These are phyloP conservation scores for Tetraodon nigroviridis DNA, from an alignment of 2,113 vertebrate species.

Conservation along the genomic window DNA sequence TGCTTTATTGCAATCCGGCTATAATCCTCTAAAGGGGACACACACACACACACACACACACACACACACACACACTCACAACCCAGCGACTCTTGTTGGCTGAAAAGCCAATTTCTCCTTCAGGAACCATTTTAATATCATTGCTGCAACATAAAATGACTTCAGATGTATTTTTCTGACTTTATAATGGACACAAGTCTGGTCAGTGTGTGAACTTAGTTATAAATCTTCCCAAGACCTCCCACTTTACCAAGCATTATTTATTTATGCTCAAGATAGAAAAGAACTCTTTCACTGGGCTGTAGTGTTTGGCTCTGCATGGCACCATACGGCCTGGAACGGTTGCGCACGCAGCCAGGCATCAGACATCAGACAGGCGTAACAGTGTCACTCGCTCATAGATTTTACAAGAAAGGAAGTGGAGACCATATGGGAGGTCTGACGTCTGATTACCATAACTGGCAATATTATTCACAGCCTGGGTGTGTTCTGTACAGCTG, in stretches of 20 bases:
- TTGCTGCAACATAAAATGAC: conserved; percentile 27
- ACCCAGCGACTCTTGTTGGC: no score
- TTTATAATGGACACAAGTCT: conserved; percentile 28
- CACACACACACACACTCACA: conserved; percentile 26
- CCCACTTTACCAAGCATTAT: neutral
- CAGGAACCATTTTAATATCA: conserved; percentile 38
- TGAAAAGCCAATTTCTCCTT: conserved; percentile 42
- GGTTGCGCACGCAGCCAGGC: no score
- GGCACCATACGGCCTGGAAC: no score
- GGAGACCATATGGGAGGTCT: neutral
- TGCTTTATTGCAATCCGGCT: conserved; percentile 26
- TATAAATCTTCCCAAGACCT: conserved; percentile 15
- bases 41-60: conserved; percentile 15
- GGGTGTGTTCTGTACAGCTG: conserved; percentile 59
- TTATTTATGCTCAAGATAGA: no score
- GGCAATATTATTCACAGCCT: conserved; percentile 8
- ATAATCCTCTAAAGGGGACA: neutral
- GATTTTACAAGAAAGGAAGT: neutral
- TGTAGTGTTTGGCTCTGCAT: no score
- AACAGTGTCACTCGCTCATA: no score
- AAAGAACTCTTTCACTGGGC: no score
- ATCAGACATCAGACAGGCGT: no score
- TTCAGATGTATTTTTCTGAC: conserved; percentile 25
- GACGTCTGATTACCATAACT: conserved; percentile 4
- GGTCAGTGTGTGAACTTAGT: conserved; percentile 5